Evolutionary conservation across 92 coral and sea anemone genomes (phyloP), one percentile per base, ranked within the genome.

Genomic region (Palythoa grandis): DNA sequence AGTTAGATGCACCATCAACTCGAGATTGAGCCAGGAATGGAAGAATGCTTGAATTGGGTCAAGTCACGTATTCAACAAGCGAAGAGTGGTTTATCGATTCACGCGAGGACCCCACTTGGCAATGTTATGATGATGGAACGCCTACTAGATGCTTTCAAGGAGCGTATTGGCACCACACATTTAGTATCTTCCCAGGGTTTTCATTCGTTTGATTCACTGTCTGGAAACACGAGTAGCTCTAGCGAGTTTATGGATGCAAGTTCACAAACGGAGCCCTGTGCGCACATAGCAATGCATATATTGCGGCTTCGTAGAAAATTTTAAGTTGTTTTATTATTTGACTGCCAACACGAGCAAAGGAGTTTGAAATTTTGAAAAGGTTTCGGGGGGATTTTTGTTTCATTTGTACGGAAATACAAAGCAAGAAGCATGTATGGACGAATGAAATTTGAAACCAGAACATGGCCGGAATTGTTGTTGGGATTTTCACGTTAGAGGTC

Each of bases 61-160:
- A 86, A 86, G 77, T 22, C 85, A 20, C 48, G 35, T 57, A 14
- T 86, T 50, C 72, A 86, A n/a, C 72, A 47, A 16, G 65, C 47
- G 48, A 86, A 77, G 66, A 76, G 50, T 54, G 56, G 10, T 11
- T 54, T 85, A 1, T 22, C 1, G 17, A 25, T 57, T n/a, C 54
- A 80, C 1, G 40, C 50, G 39, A 72, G 77, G 17, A 86, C 77
- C 19, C 78, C 89, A 11, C 67, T 86, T 71, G 84, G 89, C 70
- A 86, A 65, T 67, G 47, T 86, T 20, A 10, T 20, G 0, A 63
- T 77, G 77, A 65, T 86, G 84, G 89, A 66, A 77, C 68, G 83
- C 35, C 83, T n/a, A n/a, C n/a, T n/a, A n/a, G n/a, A n/a, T n/a
- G n/a, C n/a, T n/a, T n/a, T n/a, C n/a, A n/a, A n/a, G n/a, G n/a